phyloP scores from a whole-genome alignment of 2,797 vertebrate genomes.

The Carduelis carduelis region DNA sequence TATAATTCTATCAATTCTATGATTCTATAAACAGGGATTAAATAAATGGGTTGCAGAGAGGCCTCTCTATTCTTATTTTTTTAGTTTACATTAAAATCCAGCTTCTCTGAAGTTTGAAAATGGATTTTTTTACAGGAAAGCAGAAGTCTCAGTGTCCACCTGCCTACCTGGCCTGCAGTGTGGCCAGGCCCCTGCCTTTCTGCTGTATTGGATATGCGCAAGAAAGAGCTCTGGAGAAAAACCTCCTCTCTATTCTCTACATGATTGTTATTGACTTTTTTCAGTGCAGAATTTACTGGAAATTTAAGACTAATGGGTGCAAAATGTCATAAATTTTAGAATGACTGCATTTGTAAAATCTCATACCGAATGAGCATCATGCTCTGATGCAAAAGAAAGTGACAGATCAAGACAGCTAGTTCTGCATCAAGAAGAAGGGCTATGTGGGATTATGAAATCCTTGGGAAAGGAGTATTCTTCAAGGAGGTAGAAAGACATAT shows the following conservation, averaged over 20 bases:
- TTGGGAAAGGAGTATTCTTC: not conserved
- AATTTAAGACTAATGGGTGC: not conserved
- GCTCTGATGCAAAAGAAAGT: not conserved
- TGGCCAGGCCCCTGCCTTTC: not conserved
- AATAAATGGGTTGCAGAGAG: not conserved
- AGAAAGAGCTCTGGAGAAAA: not conserved
- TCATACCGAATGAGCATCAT: not conserved
- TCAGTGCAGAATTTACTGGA: not conserved
- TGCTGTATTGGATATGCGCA: fast-evolving
- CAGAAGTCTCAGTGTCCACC: not conserved
- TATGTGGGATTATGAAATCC: not conserved
- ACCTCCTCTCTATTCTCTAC: not conserved
- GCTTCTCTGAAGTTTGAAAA: not conserved
- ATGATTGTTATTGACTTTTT: not conserved
- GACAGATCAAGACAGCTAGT: not conserved
- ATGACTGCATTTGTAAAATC: not conserved
- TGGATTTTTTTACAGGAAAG: not conserved
- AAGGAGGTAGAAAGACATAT: not conserved
- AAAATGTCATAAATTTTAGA: not conserved
- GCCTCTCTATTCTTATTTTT: not conserved
- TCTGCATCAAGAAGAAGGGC: not conserved
- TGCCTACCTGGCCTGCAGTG: not conserved
- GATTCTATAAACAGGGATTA: not conserved
- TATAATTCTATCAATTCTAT: not conserved
- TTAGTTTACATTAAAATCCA: not conserved